These are phyloP conservation scores for Dermatemys mawii DNA, from an alignment of 2,113 vertebrate genomes.

Conservation along the genomic window DNA sequence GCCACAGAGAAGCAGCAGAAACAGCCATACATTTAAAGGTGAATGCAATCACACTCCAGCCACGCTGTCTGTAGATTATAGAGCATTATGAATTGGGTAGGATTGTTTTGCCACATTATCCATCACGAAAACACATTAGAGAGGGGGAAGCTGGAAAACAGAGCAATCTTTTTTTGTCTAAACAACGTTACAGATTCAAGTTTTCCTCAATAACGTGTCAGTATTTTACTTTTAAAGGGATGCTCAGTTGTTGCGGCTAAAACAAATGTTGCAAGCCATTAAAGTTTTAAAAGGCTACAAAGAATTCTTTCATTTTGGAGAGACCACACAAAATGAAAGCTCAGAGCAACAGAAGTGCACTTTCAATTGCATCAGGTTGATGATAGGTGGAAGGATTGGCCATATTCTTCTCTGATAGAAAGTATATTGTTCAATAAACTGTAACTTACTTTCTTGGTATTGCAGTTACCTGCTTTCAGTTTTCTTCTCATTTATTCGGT, in stretches of 20 bases:
- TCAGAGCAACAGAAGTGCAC: neutral
- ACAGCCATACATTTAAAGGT: fast-evolving
- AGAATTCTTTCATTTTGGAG: conserved; percentile 5
- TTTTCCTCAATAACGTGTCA: conserved; percentile 20
- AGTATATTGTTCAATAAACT: neutral
- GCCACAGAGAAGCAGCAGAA: neutral
- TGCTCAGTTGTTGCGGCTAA: conserved; percentile 11
- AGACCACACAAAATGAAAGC: neutral
- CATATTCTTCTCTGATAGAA: neutral
- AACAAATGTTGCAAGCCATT: conserved; percentile 40
- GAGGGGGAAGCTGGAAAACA: conserved; percentile 17
- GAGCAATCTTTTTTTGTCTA: conserved; percentile 31
- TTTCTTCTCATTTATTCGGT: neutral
- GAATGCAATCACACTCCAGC: neutral
- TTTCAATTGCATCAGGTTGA: neutral
- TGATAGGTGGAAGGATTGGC: neutral
- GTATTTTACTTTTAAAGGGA: conserved; percentile 44
- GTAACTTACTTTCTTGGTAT: neutral
- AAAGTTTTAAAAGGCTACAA: conserved; percentile 25
- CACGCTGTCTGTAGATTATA: neutral
- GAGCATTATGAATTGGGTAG: neutral
- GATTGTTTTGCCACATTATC: conserved; percentile 9
- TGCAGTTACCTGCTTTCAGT: neutral
- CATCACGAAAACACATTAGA: conserved; percentile 9
- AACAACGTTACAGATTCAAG: conserved; percentile 3